These are phyloP conservation scores for Centruroides sculpturatus DNA, from an alignment of 1,140 invertebrate species.

Conservation along the genomic window DNA sequence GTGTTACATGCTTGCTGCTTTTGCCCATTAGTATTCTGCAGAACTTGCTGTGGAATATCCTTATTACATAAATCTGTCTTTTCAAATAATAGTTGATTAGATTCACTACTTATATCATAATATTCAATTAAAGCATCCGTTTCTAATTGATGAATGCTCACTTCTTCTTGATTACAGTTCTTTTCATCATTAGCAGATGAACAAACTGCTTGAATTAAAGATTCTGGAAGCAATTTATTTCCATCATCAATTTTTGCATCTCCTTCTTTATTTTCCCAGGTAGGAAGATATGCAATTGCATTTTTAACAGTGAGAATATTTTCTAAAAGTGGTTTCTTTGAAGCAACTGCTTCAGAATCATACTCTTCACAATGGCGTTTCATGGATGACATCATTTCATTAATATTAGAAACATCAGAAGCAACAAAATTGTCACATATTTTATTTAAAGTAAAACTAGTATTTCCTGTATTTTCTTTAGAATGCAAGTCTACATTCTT, in stretches of 20 bases:
- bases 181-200: not conserved
- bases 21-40: no score
- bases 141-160: slow-evolving; percentile 44
- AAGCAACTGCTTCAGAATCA: not conserved
- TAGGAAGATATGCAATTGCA: no score
- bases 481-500: no score
- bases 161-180: not conserved
- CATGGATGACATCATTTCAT: not conserved
- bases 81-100: no score
- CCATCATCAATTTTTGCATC: not conserved
- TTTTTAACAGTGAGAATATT: no score
- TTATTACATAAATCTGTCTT: no score
- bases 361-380: not conserved
- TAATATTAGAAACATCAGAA: no score
- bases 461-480: no score
- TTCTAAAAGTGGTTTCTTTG: not conserved
- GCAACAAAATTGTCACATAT: no score
- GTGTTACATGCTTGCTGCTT: not conserved
- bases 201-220: not conserved
- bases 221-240: not conserved
- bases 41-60: no score
- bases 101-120: slow-evolving; percentile 24
- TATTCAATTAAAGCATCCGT: slow-evolving; percentile 61
- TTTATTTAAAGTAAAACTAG: no score
- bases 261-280: no score